These are phyloP conservation scores for Engraulis encrasicolus DNA, from an alignment of 2,113 vertebrate species.

Conservation along the genomic window DNA sequence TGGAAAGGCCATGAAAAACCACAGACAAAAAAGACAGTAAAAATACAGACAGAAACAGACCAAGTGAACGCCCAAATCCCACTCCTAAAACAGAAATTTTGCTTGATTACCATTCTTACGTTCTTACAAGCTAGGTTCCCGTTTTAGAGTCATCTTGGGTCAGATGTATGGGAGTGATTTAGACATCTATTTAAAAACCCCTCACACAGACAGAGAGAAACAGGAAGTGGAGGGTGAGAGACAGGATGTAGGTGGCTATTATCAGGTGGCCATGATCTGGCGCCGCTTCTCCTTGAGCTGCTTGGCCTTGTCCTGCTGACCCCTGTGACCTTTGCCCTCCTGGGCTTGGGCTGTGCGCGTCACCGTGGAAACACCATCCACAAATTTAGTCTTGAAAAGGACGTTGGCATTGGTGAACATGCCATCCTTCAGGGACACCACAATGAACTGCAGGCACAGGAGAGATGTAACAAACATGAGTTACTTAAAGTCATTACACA, in stretches of 20 bases:
- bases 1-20: no score
- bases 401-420: slow-evolving; percentile 98
- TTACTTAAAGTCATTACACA: background rate
- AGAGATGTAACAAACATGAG: background rate
- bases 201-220: background rate
- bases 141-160: no score
- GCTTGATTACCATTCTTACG: no score
- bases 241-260: background rate
- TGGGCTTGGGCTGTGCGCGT: slow-evolving; percentile 77
- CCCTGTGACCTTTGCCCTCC: slow-evolving; percentile 49
- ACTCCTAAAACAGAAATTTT: no score
- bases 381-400: slow-evolving; percentile 92
- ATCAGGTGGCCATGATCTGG: slow-evolving; percentile 36
- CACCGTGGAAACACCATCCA: slow-evolving; percentile 90
- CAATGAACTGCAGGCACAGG: slow-evolving; percentile 86
- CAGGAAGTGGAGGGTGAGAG: background rate
- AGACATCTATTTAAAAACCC: slow-evolving; percentile 1
- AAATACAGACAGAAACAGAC: background rate
- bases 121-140: no score
- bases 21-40: no score
- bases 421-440: slow-evolving; percentile 97
- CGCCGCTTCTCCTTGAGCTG: slow-evolving; percentile 63
- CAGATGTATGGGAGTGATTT: no score
- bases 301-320: slow-evolving; percentile 66
- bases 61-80: background rate